Evolutionary conservation across 2,113 vertebrate species (phyloP).

Genomic region (Dipodomys stephensi): DNA sequence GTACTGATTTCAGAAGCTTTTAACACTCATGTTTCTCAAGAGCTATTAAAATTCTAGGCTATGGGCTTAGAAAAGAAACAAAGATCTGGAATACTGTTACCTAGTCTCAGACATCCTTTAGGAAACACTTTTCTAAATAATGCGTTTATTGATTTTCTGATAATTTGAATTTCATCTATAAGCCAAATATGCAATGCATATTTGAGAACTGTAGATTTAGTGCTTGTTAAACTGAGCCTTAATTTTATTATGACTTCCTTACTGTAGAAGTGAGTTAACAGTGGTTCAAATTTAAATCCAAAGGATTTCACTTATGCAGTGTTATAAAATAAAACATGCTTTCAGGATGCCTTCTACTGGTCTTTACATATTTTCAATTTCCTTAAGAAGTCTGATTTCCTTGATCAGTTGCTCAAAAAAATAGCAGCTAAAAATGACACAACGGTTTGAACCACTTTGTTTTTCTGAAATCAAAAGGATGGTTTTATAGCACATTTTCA

Average conservation of each 20-base stretch:
- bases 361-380: not conserved
- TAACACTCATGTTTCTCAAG: not conserved
- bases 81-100: not conserved
- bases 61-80: not conserved
- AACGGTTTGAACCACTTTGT: not conserved
- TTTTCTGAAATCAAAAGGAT: conserved; percentile 22
- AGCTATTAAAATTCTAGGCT: not conserved
- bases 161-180: not conserved
- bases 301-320: not conserved
- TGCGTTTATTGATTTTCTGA: not conserved
- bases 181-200: not conserved
- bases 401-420: not conserved
- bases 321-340: conserved; percentile 1
- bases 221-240: not conserved
- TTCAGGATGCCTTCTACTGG: not conserved
- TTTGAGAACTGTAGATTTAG: not conserved
- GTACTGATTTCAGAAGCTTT: not conserved
- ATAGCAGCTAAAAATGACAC: not conserved
- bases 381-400: not conserved
- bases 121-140: not conserved
- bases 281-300: not conserved
- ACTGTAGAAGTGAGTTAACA: not conserved
- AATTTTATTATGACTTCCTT: not conserved
- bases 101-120: not conserved
- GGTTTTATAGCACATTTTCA: not conserved